Base-by-base conservation (phyloP, 2,113 vertebrate species). In the Heliornis fulica region DNA sequence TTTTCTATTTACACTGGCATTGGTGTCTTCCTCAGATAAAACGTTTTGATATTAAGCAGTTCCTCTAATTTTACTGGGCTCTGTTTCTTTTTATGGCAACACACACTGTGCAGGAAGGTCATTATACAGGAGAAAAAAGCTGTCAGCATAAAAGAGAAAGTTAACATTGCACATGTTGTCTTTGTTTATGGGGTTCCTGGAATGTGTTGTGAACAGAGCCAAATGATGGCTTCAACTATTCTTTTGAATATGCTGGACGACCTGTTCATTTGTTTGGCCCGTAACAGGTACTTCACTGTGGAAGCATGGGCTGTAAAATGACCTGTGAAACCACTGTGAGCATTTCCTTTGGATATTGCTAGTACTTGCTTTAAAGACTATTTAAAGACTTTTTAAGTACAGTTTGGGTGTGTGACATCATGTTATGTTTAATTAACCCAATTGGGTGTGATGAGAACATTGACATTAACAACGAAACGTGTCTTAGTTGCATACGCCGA, bases 101-200 rank as follows among this genome's bases (percentile, higher is more conserved):
- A 90, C 98, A 98, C 94, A 98, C 98, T 98, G 97, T 97, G 98
- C 97, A 97, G 96, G 97, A 98, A 98, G 96, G 96, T 98, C 97
- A 98, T 98, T 98, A 98, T 96, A 95, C 41, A 56, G 94, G 96
- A 95, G 97, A 97, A 97, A 95, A 95, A 95, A 96, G 71, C 95
- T 96, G 96, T 97, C 96, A 97, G 96, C 97, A 98, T 97, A 94
- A 96, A 98, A 97, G 96, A 97, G 96, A 97, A 98, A 98, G 96
- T 97, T 98, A 98, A 93, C 94, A 75, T 95, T 94, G 96, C 91
- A 97, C 96, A 97, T 97, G 83, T 96, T 96, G 96, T 98, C 97
- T 97, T 97, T 98, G 95, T 97, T 97, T 98, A 98, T 98, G 95
- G 96, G 96, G 86, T 95, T 96, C 96, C 97, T 98, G 92, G 96